These are phyloP conservation scores for Parthenolecanium corni DNA, from an alignment of 2,888 invertebrate genomes.

Conservation along the genomic window DNA sequence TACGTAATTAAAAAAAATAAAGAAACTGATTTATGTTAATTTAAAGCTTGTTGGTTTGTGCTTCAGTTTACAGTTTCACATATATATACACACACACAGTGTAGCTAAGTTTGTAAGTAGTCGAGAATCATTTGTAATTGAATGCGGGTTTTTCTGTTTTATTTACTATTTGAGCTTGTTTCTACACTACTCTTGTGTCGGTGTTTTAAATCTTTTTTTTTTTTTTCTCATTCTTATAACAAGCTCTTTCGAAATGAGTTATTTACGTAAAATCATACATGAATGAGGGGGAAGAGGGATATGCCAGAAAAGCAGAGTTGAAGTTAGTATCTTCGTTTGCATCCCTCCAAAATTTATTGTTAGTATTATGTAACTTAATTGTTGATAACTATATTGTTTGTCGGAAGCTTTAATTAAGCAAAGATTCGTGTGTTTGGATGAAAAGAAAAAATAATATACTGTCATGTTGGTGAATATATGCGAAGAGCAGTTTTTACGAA, in stretches of 20 bases:
- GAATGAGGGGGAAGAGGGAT: neutral
- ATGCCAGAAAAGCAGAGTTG: neutral
- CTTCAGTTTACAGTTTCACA: neutral
- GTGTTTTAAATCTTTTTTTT: constrained; percentile 22
- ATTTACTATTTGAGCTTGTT: constrained; percentile 17
- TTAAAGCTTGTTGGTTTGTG: constrained; percentile 10
- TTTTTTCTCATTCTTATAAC: constrained; percentile 1
- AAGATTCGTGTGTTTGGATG: neutral
- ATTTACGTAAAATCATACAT: neutral
- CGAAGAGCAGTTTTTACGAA: no score
- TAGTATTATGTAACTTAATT: constrained; percentile 12
- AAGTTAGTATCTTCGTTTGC: neutral
- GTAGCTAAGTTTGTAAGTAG: constrained; percentile 20
- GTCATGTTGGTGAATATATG: no score
- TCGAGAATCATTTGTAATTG: constrained; percentile 25
- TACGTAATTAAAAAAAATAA: constrained; percentile 15
- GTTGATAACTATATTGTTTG: constrained; percentile 20
- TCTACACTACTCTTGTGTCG: constrained; percentile 7
- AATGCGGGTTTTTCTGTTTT: constrained; percentile 10
- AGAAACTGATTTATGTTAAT: constrained; percentile 17
- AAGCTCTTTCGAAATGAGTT: constrained; percentile 11
- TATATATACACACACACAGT: constrained; percentile 3
- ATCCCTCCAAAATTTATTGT: constrained; percentile 9
- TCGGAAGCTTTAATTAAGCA: constrained; percentile 15
- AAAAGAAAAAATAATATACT: neutral